Evolutionary conservation across 2,113 vertebrate species (phyloP).

Genomic region (Heterocephalus glaber): DNA sequence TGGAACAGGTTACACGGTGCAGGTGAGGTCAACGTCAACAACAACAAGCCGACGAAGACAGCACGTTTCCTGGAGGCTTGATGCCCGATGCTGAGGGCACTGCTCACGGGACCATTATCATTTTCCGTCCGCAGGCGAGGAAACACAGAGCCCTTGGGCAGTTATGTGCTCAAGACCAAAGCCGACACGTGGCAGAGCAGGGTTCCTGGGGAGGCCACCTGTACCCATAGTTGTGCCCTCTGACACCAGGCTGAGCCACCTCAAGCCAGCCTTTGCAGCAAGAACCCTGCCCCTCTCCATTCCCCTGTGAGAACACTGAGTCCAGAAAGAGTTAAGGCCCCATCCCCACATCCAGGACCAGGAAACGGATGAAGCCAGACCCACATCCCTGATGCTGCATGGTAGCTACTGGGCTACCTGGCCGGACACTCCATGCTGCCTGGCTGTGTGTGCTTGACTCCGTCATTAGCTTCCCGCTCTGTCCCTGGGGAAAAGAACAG

Average conservation of each 20-base stretch:
- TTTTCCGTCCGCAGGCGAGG: not conserved
- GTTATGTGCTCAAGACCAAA: not conserved
- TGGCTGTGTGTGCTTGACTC: not conserved
- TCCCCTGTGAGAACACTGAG: not conserved
- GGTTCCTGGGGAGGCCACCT: not conserved
- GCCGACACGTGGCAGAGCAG: rapidly evolving
- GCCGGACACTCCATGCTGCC: not conserved
- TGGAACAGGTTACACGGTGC: not conserved
- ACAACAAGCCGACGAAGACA: no score
- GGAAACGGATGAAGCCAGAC: not conserved
- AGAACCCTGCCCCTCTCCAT: not conserved
- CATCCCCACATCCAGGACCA: not conserved
- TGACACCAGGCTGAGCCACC: not conserved
- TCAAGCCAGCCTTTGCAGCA: not conserved
- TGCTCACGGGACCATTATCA: rapidly evolving
- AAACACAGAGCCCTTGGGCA: not conserved
- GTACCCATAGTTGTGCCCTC: not conserved
- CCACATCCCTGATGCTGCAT: not conserved
- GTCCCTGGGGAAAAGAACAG: not conserved
- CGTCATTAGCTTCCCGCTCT: not conserved
- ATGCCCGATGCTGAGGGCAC: not conserved
- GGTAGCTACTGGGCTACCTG: not conserved
- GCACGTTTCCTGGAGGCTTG: not conserved
- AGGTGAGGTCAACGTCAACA: not conserved
- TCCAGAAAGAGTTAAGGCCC: not conserved